Evolutionary conservation across 2,113 vertebrate genomes (phyloP).

Genomic region (Apistogramma diplotaenia): DNA sequence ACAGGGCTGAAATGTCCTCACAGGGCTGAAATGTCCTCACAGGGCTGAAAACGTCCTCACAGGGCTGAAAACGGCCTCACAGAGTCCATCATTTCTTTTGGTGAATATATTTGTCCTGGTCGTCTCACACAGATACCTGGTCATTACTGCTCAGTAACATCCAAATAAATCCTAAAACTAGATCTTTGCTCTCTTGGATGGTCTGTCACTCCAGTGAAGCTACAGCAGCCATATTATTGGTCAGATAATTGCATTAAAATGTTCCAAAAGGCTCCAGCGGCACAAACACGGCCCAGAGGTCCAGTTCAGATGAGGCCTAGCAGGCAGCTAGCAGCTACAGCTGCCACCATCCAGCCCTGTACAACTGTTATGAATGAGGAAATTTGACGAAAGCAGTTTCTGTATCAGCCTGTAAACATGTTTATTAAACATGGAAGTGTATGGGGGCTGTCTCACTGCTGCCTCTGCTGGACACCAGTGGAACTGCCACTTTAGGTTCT

Average conservation of each 20-base stretch:
- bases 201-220: neutral
- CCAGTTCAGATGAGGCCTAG: neutral
- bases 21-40: no score
- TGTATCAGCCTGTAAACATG: no score
- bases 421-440: neutral
- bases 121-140: no score
- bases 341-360: neutral
- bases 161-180: neutral
- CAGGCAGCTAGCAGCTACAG: neutral
- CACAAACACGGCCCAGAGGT: accelerated
- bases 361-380: no score
- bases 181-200: neutral
- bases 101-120: no score
- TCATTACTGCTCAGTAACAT: no score
- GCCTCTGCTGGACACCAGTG: neutral
- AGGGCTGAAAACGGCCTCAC: no score
- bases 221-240: neutral
- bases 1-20: no score
- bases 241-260: neutral
- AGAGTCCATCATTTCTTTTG: no score
- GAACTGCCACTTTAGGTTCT: neutral
- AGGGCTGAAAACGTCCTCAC: no score
- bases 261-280: neutral
- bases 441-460: neutral
- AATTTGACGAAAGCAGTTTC: no score